Evolutionary conservation across 2,888 invertebrate species (phyloP), one percentile per base, ranked within the genome.

Genomic region (Asteroscopus sphinx): DNA sequence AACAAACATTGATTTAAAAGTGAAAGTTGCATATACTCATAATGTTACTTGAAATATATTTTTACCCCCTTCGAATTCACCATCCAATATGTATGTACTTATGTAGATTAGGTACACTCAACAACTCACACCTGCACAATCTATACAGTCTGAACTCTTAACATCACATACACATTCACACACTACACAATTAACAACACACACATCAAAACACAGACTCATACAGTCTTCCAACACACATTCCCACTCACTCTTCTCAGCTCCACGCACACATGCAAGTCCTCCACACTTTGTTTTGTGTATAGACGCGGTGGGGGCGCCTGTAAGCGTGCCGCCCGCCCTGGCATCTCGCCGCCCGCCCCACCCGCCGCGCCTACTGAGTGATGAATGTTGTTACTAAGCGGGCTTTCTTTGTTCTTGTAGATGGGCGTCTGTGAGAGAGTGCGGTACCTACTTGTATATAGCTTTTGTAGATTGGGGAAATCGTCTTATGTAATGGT

Each of bases 311-410:
- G 2, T 12, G 13, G 4, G 12, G 11, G 13, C 5, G 37, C 54
- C 57, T 59, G 67, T 47, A n/a, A n/a, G 60, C 17, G 59, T 60
- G 47, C 68, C 67, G 72, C 72, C 76, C 77, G 75, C 72, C 78
- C 73, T 64, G 62, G 69, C 69, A 75, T 76, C 80, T 77, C 72
- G 69, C 57, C 68, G 71, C 57, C 68, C 77, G 66, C 76, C 77
- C 80, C 73, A 65, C 73, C 73, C 76, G 73, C 62, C 68, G 73
- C 70, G 52, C 65, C 70, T 61, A 62, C 54, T 30, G 33, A 45
- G 39, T 61, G 58, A 70, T 61, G 57, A 58, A 65, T 66, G 53
- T 46, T 62, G 42, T 69, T 52, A 26, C 44, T 35, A 63, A 60
- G 58, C 54, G 32, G 49, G 55, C 26, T 58, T 68, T 48, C 58